Evolutionary conservation across 35 echinoderm and acorn worm genomes (phyloP), one percentile per base, ranked within the genome.

Genomic region (Patiria miniata): DNA sequence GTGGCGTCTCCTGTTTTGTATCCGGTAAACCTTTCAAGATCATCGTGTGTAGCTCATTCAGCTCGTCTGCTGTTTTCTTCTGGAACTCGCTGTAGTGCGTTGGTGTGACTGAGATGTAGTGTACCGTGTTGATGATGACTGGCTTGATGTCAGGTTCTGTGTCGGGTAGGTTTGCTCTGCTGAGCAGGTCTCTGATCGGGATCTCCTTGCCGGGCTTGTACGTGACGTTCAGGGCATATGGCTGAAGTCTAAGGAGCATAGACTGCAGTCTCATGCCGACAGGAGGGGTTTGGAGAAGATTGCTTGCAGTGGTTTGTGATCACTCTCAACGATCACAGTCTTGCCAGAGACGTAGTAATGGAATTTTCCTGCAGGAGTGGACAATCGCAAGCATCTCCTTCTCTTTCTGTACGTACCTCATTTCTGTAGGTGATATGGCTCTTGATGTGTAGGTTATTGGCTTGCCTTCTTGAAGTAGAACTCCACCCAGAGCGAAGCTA

Each of bases 341-440:
- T 83, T 89, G 0, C 83, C n/a, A n/a, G n/a, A n/a, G n/a, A n/a
- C n/a, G n/a, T n/a, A n/a, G n/a, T n/a, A n/a, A n/a, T n/a, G n/a
- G 39, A 93, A 96, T 39, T 86, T 92, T 78, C n/a, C 86, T 81
- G 55, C 93, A 92, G n/a, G n/a, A n/a, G n/a, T 89, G 78, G 0
- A 96, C 77, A 38, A 96, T 96, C 0, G 86, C 94, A 0, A 93
- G 19, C 90, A 92, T 92, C 22, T 95, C 93, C 54, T 96, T 96
- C 68, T 96, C 94, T 14, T 95, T 50, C n/a, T 91, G 89, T 10
- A 85, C 89, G 65, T 96, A 92, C 12, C 90, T 39, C 80, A 80
- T 87, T 36, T 96, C 89, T n/a, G 89, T 81, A 30, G 15, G 51
- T 9, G 81, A 89, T 82, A 93, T 81, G 8, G 94, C 90, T 44